Evolutionary conservation across 2,888 invertebrate species (phyloP), one percentile per base, ranked within the genome.

Genomic region (Aelia acuminata): DNA sequence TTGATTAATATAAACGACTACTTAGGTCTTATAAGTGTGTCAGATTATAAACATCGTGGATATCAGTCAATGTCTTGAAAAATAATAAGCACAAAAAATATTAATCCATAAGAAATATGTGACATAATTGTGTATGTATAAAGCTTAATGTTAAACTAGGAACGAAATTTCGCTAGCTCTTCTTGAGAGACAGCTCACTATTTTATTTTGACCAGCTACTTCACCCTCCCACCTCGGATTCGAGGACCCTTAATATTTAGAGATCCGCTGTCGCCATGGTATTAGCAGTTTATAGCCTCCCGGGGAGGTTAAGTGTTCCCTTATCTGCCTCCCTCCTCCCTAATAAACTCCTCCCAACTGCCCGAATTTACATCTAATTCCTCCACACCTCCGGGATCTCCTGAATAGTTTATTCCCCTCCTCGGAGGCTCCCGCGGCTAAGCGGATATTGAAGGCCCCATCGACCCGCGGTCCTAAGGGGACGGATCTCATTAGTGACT

Each of bases 351-450:
- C 80, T 80, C 43, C 75, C 80, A 43, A 80, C 7, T n/a, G 43
- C 43, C 80, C 43, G 43, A 80, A 80, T 80, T 80, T 80, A 39
- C 80, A 80, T 80, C 80, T 80, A 80, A 80, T 80, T 80, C 80
- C 80, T 80, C 80, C 80, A 80, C 80, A 80, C 80, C 80, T 80
- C 80, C 80, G 43, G 13, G 43, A 43, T n/a, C 39, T 80, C 43
- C 80, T 80, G 31, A 35, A 70, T 70, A 70, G 63, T 70, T 70
- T 70, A 70, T 70, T 70, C 63, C 63, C 35, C 20, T 4, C 31
- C 31, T 35, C n/a, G 18, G 7, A 57, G 1, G 4, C 31, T 4
- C 13, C 26, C n/a, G 26, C 8, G 3, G 63, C 63, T 70, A 70
- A 70, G 63, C 63, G 63, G 63, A 70, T 70, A 70, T 70, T 70